Evolutionary conservation across 2,797 vertebrate genomes (phyloP), one percentile per base, ranked within the genome.

Genomic region (Diplodus sargus): DNA sequence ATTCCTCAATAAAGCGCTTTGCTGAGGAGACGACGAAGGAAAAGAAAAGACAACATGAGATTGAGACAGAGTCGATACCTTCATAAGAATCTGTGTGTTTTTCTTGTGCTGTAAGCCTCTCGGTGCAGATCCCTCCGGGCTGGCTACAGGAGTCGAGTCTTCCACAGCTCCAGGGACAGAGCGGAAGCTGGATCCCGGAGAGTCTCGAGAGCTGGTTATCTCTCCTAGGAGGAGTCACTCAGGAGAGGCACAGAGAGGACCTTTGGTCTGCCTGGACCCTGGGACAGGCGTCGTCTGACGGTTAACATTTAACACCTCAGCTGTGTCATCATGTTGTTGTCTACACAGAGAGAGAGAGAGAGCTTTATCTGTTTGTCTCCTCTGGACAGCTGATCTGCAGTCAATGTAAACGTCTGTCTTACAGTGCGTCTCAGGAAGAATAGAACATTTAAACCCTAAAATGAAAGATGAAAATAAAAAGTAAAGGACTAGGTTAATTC

Each of bases 271-370:
- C 64, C 79, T 86, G 89, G 67, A 90, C 90, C 81, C 85, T 89
- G 81, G 45, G 82, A 91, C 75, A 82, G 90, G 92, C 83, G 84
- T 90, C 53, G 72, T 54, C 79, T 20, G n/a, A 78, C 64, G 25
- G 93, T 94, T 94, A 94, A 93, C 92, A 92, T 92, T 93, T 93
- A 93, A 94, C 92, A 75, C 78, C 73, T 86, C 72, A 77, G 83
- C 88, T 87, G 85, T 86, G 87, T 87, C 89, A 89, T 90, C 82
- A 74, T 54, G 53, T 81, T 84, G 49, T 75, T 59, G 54, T 77
- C 42, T 30, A 4, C 18, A 45, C n/a, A 74, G 9, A 28, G 45
- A 67, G 3, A 25, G 25, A 25, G 28, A 34, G 30, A 34, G 30
- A 34, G 16, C 11, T 48, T 74, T 1, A 66, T 54, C 15, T 68